Conservation (phyloP, 2,888 invertebrate species). For the Amphipyra berbera region DNA sequence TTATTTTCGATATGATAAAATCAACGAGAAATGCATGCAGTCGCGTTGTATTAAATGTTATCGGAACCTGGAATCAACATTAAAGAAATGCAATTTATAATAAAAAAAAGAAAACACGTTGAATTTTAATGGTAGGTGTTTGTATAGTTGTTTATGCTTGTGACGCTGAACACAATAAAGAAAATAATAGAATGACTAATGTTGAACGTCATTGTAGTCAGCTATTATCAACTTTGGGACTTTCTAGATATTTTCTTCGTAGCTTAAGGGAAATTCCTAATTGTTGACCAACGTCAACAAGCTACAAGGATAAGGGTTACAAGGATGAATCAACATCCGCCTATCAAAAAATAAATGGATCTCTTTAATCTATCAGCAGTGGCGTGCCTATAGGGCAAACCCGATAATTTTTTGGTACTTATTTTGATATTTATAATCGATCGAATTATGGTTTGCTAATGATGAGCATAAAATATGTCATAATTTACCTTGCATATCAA, state of each 20-base stretch:
- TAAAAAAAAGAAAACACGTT: slow-evolving; percentile 5
- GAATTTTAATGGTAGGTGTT: neutral
- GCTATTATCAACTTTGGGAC: neutral
- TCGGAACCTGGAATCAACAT: too few relatives aligned
- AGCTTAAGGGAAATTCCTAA: neutral
- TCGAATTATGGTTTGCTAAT: too few relatives aligned
- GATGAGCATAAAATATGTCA: too few relatives aligned
- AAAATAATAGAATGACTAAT: slow-evolving; percentile 13
- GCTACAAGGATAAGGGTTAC: too few relatives aligned
- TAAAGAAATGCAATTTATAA: neutral
- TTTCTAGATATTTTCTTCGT: neutral
- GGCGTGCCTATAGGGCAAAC: too few relatives aligned
- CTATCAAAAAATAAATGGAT: too few relatives aligned
- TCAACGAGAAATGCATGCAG: neutral
- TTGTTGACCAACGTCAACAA: neutral
- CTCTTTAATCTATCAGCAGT: too few relatives aligned
- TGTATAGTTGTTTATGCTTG: slow-evolving; percentile 12
- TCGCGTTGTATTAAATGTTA: neutral
- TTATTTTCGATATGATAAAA: neutral
- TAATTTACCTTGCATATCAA: too few relatives aligned
- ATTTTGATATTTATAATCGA: too few relatives aligned
- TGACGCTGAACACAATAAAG: slow-evolving; percentile 6
- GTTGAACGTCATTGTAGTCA: neutral
- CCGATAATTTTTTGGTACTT: too few relatives aligned
- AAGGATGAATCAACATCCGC: neutral